Evolutionary conservation across 2,797 vertebrate genomes (phyloP).

Genomic region (Setipinna tenuifilis): DNA sequence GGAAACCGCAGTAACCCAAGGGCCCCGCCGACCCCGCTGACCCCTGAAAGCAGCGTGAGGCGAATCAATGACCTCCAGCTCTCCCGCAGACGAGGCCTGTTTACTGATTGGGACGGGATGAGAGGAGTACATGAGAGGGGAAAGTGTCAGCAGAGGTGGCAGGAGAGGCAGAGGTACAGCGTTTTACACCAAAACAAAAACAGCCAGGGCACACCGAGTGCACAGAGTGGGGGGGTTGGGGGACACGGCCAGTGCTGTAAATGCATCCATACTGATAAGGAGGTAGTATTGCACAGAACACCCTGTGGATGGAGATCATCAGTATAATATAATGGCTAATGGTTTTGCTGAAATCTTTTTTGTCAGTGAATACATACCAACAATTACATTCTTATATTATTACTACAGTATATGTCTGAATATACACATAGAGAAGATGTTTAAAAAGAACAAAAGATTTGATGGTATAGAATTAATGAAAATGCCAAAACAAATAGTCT

Average conservation of each 20-base stretch:
- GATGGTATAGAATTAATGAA: no score
- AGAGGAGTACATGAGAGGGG: conserved; percentile 31
- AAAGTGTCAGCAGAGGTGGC: not conserved
- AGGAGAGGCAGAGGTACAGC: not conserved
- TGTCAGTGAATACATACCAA: not conserved
- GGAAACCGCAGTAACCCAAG: conserved; percentile 85
- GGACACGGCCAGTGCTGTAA: not conserved
- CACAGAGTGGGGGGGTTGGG: not conserved
- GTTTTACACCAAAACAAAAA: not conserved
- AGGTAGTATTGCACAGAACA: no score
- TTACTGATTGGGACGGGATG: conserved; percentile 66
- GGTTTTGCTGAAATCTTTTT: not conserved
- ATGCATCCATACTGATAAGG: not conserved
- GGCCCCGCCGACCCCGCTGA: conserved; percentile 86
- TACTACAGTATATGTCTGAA: no score
- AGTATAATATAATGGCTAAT: not conserved
- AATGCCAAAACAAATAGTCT: no score
- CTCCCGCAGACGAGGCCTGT: conserved; percentile 71
- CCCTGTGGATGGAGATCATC: no score
- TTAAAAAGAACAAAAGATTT: no score
- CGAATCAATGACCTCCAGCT: conserved; percentile 92
- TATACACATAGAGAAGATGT: no score
- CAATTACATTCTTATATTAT: no score
- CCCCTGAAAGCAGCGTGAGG: conserved; percentile 83
- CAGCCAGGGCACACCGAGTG: not conserved